These are phyloP conservation scores for Spilogale gracilis DNA, from an alignment of 2,113 vertebrate genomes.

Conservation along the genomic window DNA sequence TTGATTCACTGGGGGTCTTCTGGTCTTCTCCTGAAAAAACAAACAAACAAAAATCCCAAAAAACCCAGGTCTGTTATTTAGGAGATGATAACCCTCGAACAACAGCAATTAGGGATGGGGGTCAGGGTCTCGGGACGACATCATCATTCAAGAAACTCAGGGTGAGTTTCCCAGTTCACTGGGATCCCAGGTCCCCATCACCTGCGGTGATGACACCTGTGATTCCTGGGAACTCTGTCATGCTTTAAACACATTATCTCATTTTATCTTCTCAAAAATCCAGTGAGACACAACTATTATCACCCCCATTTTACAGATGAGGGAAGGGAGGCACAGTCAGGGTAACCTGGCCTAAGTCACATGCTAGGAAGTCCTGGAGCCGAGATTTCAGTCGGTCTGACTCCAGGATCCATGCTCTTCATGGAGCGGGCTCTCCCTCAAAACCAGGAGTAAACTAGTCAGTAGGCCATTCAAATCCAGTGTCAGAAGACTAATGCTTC, in stretches of 20 bases:
- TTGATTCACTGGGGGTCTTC: constrained; percentile 92
- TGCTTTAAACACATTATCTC: not conserved
- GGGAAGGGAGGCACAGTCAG: not conserved
- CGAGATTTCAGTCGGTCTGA: not conserved
- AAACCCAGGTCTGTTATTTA: not conserved
- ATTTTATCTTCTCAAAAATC: not conserved
- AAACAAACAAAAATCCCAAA: not conserved
- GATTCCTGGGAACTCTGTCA: not conserved
- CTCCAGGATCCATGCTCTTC: not conserved
- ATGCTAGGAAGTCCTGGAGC: not conserved
- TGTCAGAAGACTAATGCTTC: not conserved
- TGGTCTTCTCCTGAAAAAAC: constrained; percentile 88
- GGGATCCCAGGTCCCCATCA: not conserved
- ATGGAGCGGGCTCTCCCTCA: not conserved
- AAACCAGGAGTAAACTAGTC: not conserved
- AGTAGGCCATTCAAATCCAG: not conserved
- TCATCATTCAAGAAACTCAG: too few species aligned
- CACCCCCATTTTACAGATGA: not conserved
- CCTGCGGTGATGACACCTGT: not conserved
- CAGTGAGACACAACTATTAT: not conserved
- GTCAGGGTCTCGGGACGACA: not conserved
- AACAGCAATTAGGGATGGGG: not conserved
- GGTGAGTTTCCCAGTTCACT: not conserved
- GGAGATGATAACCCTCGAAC: not conserved
- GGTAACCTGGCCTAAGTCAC: not conserved